Evolutionary conservation across 2,797 vertebrate genomes (phyloP).

Genomic region (Tragopan temminckii): DNA sequence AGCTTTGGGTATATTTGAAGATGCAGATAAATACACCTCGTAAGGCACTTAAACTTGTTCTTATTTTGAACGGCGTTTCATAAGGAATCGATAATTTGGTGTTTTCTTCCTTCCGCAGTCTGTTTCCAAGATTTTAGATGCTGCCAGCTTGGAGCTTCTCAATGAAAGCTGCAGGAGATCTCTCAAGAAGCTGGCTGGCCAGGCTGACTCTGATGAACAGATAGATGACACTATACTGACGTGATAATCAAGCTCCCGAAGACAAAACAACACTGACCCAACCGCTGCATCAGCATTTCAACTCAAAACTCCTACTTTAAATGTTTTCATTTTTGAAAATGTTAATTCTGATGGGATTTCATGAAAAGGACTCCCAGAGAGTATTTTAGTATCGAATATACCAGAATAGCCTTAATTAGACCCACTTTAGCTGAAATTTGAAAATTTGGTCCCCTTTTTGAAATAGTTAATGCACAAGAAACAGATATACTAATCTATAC

Average conservation of each 20-base stretch:
- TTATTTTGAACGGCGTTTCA: not conserved
- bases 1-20: not conserved
- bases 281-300: constrained; percentile 56
- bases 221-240: constrained; percentile 98
- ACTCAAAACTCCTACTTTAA: constrained; percentile 71
- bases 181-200: constrained; percentile 92
- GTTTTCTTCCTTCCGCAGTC: constrained; percentile 78
- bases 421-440: constrained; percentile 68
- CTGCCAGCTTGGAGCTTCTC: constrained; percentile 93
- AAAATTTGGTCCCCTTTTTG: constrained; percentile 72
- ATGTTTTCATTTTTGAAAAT: constrained; percentile 87
- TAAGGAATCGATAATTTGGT: not conserved
- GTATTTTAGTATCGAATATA: constrained; percentile 81
- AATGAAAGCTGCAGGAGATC: constrained; percentile 92
- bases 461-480: not conserved
- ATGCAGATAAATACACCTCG: rapidly evolving
- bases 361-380: constrained; percentile 79
- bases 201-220: constrained; percentile 92
- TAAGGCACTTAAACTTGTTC: not conserved
- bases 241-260: constrained; percentile 79
- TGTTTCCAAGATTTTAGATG: constrained; percentile 91
- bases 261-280: constrained; percentile 2
- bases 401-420: constrained; percentile 86
- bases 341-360: constrained; percentile 79
- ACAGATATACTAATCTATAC: constrained; percentile 26